These are phyloP conservation scores for Vannuccia rotundouncinata DNA, from an alignment of 2,888 invertebrate genomes.

Conservation along the genomic window DNA sequence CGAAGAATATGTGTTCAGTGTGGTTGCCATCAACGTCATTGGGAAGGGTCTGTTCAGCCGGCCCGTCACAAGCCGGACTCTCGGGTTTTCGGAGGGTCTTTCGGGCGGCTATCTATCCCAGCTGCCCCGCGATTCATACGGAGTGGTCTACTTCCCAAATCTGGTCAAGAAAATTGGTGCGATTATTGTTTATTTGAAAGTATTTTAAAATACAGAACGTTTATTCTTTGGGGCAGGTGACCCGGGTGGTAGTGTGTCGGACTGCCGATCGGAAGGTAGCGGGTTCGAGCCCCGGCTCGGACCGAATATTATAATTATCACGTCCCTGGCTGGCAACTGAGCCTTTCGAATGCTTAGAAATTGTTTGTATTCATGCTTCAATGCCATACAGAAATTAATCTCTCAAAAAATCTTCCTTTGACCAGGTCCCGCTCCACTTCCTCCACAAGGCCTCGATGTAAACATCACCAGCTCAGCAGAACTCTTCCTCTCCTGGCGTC, in stretches of 20 bases:
- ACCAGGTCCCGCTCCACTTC: slow-evolving; percentile 7
- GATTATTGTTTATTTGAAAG: neutral
- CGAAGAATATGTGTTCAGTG: slow-evolving; percentile 18
- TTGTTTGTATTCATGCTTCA: too few relatives aligned
- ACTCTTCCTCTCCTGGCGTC: slow-evolving; percentile 21
- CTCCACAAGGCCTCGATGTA: neutral
- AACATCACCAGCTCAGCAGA: neutral
- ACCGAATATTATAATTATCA: too few relatives aligned
- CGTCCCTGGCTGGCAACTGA: too few relatives aligned
- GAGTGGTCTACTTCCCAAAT: neutral
- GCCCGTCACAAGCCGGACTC: neutral
- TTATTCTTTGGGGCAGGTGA: too few relatives aligned
- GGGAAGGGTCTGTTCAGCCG: neutral
- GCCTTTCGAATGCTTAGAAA: too few relatives aligned
- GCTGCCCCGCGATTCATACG: slow-evolving; percentile 7
- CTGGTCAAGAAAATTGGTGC: slow-evolving; percentile 16
- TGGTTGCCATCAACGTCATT: neutral
- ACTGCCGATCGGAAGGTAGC: too few relatives aligned
- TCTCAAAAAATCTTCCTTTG: too few relatives aligned
- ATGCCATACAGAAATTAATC: too few relatives aligned
- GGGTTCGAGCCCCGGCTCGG: too few relatives aligned
- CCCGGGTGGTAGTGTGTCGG: too few relatives aligned
- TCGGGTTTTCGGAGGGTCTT: neutral
- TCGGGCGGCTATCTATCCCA: neutral
- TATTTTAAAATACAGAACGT: neutral